A percentile compares a stretch with the other conserved stretches of the same genome.
These are phyloP conservation scores for Coturnix japonica DNA, from an alignment of 2,113 vertebrate genomes.

Conservation along the genomic window DNA sequence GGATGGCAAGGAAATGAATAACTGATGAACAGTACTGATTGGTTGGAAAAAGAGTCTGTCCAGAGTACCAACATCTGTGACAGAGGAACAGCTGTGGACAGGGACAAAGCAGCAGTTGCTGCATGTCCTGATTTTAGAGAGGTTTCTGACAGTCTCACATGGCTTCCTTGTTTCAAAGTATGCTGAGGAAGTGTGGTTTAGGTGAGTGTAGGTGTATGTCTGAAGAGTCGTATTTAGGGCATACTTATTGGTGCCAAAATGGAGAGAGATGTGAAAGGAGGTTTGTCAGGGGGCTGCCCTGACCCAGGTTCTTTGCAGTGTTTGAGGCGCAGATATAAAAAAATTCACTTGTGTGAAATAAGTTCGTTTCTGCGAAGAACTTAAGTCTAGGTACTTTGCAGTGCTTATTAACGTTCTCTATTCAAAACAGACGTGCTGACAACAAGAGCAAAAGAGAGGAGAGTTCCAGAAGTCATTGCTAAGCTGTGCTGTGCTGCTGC, in stretches of 20 bases:
- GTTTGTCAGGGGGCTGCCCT: slow-evolving; percentile 9
- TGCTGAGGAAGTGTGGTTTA: background rate
- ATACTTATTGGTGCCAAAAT: background rate
- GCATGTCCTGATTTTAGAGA: accelerated
- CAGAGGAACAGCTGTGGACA: background rate
- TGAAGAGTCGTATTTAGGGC: background rate
- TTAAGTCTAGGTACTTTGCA: background rate
- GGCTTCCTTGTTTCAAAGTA: background rate
- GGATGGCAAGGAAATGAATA: background rate
- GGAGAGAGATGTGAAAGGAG: background rate
- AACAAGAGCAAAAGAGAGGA: background rate
- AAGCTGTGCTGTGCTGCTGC: background rate
- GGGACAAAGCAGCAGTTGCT: background rate
- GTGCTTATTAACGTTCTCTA: background rate
- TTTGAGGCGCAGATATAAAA: background rate
- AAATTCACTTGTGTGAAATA: background rate
- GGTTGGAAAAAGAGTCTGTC: background rate
- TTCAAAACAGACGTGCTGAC: background rate
- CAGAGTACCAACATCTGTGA: accelerated
- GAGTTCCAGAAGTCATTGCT: background rate
- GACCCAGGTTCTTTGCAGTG: background rate
- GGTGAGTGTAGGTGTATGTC: background rate
- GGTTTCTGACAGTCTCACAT: background rate
- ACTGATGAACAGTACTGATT: background rate
- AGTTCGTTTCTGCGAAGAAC: background rate